A percentile compares a stretch with the other conserved stretches of the same genome.
Evolutionary conservation across 1,140 invertebrate species (phyloP).

Genomic region (Drosophila lacteicornis): DNA sequence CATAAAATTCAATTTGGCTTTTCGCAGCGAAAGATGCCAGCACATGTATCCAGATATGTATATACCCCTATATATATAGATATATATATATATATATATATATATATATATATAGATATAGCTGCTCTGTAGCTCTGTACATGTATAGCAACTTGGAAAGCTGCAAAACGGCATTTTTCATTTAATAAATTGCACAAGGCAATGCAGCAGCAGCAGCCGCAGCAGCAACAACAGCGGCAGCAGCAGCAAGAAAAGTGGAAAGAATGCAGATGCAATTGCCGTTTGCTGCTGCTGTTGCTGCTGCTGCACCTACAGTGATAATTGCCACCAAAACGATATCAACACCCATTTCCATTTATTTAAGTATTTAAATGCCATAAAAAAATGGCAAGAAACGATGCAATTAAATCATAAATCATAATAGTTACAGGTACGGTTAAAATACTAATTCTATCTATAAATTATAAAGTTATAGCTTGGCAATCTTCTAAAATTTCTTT

Average conservation of each 20-base stretch:
- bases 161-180: constrained; percentile 83
- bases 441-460: too few species aligned
- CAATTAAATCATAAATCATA: not conserved
- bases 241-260: constrained; percentile 54
- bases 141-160: constrained; percentile 78
- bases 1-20: constrained; percentile 80
- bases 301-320: constrained; percentile 51
- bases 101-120: constrained; percentile 2
- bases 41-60: constrained; percentile 18
- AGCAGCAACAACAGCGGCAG: constrained; percentile 30
- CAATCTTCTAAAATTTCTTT: too few species aligned
- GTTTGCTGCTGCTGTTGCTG: constrained; percentile 38
- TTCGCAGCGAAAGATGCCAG: constrained; percentile 66
- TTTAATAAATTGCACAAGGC: constrained; percentile 83
- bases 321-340: constrained; percentile 17
- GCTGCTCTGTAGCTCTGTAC: constrained; percentile 21
- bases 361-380: constrained; percentile 1
- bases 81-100: constrained; percentile 6
- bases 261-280: constrained; percentile 65
- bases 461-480: too few species aligned
- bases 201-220: constrained; percentile 56
- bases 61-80: constrained; percentile 8
- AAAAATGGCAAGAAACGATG: not conserved
- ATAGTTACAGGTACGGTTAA: not conserved
- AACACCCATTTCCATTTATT: constrained; percentile 7